Conservation (phyloP, 2,797 vertebrate species). For the Falco columbarius region DNA sequence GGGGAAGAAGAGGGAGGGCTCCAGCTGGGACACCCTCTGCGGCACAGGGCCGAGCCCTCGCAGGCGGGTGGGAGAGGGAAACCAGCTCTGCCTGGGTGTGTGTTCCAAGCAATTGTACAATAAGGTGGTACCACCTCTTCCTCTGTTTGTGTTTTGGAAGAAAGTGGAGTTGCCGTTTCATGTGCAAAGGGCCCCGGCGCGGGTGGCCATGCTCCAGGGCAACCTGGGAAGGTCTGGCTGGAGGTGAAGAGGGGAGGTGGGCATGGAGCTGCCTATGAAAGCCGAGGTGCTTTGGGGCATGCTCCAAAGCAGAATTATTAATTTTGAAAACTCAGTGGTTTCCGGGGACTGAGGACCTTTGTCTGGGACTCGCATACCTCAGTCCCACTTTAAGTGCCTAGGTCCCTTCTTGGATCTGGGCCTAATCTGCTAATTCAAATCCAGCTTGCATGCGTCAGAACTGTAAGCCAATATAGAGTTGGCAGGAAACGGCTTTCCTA, state of each 20-base stretch:
- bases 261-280: neutral
- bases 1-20: neutral
- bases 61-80: neutral
- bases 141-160: conserved; percentile 56
- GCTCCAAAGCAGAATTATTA: neutral
- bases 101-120: neutral
- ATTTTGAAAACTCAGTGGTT: conserved; percentile 24
- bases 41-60: neutral
- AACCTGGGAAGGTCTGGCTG: neutral
- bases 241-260: neutral
- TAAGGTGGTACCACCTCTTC: conserved; percentile 63
- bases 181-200: neutral
- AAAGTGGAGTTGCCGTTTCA: neutral
- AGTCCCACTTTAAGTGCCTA: conserved; percentile 57
- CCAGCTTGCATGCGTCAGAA: conserved; percentile 58
- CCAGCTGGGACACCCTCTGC: neutral
- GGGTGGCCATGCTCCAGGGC: neutral
- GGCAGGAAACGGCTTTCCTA: conserved; percentile 69
- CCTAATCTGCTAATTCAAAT: conserved; percentile 69
- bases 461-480: conserved; percentile 71
- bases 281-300: neutral
- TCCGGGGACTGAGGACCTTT: conserved; percentile 58
- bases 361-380: conserved; percentile 46
- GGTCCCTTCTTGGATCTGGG: conserved; percentile 61
- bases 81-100: conserved; percentile 44